Evolutionary conservation across 2,888 invertebrate genomes (phyloP).

Genomic region (Pecten maximus): DNA sequence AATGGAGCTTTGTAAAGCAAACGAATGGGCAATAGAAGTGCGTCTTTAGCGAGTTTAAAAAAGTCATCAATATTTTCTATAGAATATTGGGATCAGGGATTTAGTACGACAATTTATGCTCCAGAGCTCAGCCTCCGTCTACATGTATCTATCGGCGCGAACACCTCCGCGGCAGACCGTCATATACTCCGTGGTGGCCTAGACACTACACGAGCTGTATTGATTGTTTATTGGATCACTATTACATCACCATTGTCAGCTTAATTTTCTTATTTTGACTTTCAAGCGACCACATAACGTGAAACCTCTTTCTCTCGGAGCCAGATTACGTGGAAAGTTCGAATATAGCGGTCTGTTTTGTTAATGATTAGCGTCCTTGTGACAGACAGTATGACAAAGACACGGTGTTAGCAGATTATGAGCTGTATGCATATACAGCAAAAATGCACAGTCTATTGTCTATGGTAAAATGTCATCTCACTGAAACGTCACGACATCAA

Average conservation of each 20-base stretch:
- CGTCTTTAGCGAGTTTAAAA: neutral
- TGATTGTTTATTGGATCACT: neutral
- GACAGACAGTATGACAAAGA: neutral
- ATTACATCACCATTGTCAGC: neutral
- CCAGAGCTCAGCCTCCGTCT: constrained; percentile 2
- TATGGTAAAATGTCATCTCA: neutral
- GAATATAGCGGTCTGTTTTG: neutral
- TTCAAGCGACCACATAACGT: neutral
- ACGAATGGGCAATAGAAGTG: neutral
- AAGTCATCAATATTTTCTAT: neutral
- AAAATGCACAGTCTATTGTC: neutral
- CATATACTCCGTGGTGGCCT: neutral
- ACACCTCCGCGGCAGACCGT: constrained; percentile 9
- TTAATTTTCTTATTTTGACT: neutral
- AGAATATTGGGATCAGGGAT: neutral
- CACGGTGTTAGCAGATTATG: neutral
- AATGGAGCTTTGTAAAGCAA: neutral
- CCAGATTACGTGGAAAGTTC: neutral
- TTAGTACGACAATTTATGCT: constrained; percentile 7
- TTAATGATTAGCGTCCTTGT: neutral
- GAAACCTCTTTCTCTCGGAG: neutral
- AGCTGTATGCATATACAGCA: neutral
- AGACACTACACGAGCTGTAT: neutral
- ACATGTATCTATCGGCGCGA: constrained; percentile 25
- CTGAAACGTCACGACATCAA: neutral